These are phyloP conservation scores for Sphinx pinastri DNA, from an alignment of 2,888 invertebrate genomes.

Conservation along the genomic window DNA sequence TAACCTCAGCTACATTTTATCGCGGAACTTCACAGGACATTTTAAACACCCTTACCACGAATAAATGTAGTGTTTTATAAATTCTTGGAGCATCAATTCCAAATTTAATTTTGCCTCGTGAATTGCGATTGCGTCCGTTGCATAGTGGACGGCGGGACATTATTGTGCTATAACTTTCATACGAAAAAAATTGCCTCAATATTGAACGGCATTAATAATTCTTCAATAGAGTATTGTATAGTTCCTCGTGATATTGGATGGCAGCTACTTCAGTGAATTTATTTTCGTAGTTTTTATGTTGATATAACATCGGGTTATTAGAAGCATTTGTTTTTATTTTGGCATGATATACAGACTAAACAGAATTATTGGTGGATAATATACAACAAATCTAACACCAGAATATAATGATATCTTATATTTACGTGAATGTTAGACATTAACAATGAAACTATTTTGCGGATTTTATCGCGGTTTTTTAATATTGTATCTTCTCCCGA, in stretches of 20 bases:
- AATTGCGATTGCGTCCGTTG: background rate
- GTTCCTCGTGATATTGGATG: constrained; percentile 6
- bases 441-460: too few species aligned
- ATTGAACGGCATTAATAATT: constrained; percentile 7
- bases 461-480: too few species aligned
- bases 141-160: constrained; percentile 11
- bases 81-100: background rate
- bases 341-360: too few species aligned
- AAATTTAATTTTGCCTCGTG: background rate
- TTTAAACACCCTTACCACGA: background rate
- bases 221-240: constrained; percentile 22
- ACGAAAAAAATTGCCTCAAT: constrained; percentile 16
- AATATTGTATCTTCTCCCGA: too few species aligned
- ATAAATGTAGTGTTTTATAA: background rate
- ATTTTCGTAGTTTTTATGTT: background rate
- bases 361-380: too few species aligned
- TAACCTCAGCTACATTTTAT: too few species aligned
- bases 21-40: too few species aligned
- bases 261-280: background rate
- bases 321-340: background rate
- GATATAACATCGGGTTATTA: background rate
- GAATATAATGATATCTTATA: too few species aligned
- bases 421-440: too few species aligned
- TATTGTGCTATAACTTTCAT: constrained; percentile 18
- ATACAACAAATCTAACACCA: too few species aligned